These are phyloP conservation scores for Poeciliopsis turrubarensis DNA, from an alignment of 2,113 vertebrate genomes.

Conservation along the genomic window DNA sequence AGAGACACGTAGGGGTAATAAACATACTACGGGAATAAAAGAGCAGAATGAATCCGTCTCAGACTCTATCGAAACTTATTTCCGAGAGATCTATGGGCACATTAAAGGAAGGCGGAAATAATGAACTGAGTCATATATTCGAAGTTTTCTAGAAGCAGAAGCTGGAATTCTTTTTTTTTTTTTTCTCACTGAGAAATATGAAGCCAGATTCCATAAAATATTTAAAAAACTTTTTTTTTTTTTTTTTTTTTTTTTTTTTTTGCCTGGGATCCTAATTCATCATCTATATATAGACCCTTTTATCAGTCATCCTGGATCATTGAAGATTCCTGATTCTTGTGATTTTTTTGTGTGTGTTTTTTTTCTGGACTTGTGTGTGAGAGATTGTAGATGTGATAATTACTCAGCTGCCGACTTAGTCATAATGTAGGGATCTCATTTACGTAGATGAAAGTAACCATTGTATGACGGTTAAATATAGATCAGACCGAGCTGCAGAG, in stretches of 20 bases:
- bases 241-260: slow-evolving; percentile 63
- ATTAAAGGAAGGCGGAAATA: slow-evolving; percentile 33
- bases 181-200: slow-evolving; percentile 49
- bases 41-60: background rate
- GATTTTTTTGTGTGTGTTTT: slow-evolving; percentile 1
- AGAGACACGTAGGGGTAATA: slow-evolving; percentile 10
- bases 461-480: slow-evolving; percentile 40
- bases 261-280: slow-evolving; percentile 58
- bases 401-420: slow-evolving; percentile 60
- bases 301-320: slow-evolving; percentile 65
- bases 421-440: slow-evolving; percentile 35
- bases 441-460: slow-evolving; percentile 48
- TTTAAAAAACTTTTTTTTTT: slow-evolving; percentile 72
- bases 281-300: slow-evolving; percentile 76
- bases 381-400: slow-evolving; percentile 60
- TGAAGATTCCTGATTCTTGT: slow-evolving; percentile 61
- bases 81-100: background rate
- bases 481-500: slow-evolving; percentile 29
- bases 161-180: slow-evolving; percentile 38
- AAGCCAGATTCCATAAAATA: slow-evolving; percentile 67
- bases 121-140: slow-evolving; percentile 40
- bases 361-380: slow-evolving; percentile 48
- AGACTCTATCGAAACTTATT: background rate
- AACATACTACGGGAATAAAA: background rate
- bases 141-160: slow-evolving; percentile 33